Evolutionary conservation across 2,888 invertebrate species (phyloP).

Genomic region (Linnaemya tessellans): DNA sequence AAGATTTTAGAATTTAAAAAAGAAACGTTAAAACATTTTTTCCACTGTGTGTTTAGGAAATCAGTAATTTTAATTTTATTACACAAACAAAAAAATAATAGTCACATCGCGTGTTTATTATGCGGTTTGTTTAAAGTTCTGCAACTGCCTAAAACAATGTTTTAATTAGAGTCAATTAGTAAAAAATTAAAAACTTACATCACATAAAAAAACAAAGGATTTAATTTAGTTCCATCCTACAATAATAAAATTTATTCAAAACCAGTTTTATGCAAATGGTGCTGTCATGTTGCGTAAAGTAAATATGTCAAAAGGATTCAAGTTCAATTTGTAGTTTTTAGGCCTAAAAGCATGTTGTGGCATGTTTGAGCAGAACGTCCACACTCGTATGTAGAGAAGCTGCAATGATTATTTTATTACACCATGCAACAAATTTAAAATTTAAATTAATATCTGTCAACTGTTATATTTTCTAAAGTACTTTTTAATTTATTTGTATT

Average conservation of each 20-base stretch:
- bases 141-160: constrained; percentile 52
- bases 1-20: too few species aligned
- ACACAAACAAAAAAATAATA: neutral
- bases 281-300: neutral
- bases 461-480: too few species aligned
- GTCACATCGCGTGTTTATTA: constrained; percentile 36
- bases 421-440: too few species aligned
- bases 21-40: too few species aligned
- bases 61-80: neutral
- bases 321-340: neutral
- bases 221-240: neutral
- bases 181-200: neutral
- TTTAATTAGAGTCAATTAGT: constrained; percentile 56
- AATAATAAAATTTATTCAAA: neutral
- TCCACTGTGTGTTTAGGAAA: neutral
- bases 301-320: neutral
- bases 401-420: neutral
- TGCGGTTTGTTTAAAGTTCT: constrained; percentile 37
- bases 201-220: neutral
- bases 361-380: neutral
- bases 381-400: neutral
- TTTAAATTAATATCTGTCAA: too few species aligned
- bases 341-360: neutral
- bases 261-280: neutral
- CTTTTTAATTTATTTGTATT: too few species aligned